Evolutionary conservation across 2,888 invertebrate species (phyloP).

Genomic region (Latrodectus hesperus): DNA sequence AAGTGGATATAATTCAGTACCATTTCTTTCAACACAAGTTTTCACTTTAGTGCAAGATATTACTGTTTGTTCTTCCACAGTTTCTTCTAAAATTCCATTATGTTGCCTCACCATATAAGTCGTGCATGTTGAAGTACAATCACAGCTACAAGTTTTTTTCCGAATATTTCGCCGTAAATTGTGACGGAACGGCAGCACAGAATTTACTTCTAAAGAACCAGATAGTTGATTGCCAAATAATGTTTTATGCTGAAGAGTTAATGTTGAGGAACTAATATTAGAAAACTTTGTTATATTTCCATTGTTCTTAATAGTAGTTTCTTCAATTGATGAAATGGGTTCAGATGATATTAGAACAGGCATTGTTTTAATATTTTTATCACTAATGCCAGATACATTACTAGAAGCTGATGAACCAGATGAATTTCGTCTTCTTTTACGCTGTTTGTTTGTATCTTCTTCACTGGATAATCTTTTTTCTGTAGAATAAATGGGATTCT

Average conservation of each 20-base stretch:
- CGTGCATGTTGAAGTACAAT: slow-evolving; percentile 29
- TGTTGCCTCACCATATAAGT: slow-evolving; percentile 33
- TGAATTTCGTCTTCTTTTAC: slow-evolving; percentile 32
- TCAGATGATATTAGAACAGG: slow-evolving; percentile 11
- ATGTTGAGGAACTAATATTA: slow-evolving; percentile 1
- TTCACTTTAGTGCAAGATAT: slow-evolving; percentile 43
- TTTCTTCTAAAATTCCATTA: slow-evolving; percentile 19
- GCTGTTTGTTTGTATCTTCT: neutral
- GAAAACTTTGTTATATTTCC: slow-evolving; percentile 12
- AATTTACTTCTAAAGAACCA: neutral
- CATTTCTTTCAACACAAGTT: slow-evolving; percentile 13
- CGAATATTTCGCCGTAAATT: slow-evolving; percentile 37
- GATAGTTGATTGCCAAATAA: neutral
- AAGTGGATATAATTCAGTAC: neutral
- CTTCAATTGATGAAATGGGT: slow-evolving; percentile 3
- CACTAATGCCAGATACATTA: slow-evolving; percentile 39
- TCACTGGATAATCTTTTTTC: neutral
- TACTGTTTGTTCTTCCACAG: slow-evolving; percentile 29
- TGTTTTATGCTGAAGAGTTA: slow-evolving; percentile 14
- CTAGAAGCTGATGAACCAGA: slow-evolving; percentile 58
- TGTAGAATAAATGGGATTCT: neutral
- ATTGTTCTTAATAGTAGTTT: neutral
- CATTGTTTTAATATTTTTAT: slow-evolving; percentile 26
- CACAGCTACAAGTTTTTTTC: slow-evolving; percentile 42
- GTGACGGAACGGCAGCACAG: slow-evolving; percentile 18